phyloP scores from a whole-genome alignment of 1,140 invertebrate genomes.

The Macrobrachium nipponense region DNA sequence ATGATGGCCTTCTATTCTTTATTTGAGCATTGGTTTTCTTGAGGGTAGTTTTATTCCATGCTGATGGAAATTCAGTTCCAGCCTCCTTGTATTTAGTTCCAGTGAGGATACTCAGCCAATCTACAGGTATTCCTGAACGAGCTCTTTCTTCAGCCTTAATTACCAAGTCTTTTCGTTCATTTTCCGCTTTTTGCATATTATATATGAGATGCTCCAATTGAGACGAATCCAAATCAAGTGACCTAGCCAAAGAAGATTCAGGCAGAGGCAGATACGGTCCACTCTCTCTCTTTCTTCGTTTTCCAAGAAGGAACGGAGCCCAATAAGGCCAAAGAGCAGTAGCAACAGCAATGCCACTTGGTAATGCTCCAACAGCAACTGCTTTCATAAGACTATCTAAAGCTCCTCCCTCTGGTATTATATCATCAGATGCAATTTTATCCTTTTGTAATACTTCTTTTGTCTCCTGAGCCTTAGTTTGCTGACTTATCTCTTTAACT shows the following conservation, averaged over 20 bases:
- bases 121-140: slow-evolving; percentile 16
- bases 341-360: slow-evolving; percentile 60
- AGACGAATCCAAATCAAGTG: too few species aligned
- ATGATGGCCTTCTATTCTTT: not conserved
- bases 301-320: slow-evolving; percentile 60
- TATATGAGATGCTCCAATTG: too few species aligned
- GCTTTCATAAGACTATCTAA: slow-evolving; percentile 57
- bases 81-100: slow-evolving; percentile 55
- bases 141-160: not conserved
- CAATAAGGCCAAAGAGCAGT: slow-evolving; percentile 62
- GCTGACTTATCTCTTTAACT: not conserved
- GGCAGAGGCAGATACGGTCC: not conserved
- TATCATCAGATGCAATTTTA: slow-evolving; percentile 1
- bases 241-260: not conserved
- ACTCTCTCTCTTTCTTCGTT: slow-evolving; percentile 18
- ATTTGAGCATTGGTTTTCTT: slow-evolving; percentile 3
- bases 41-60: slow-evolving; percentile 30
- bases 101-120: slow-evolving; percentile 61
- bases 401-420: not conserved
- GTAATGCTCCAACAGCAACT: slow-evolving; percentile 59
- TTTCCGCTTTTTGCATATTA: too few species aligned
- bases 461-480: slow-evolving; percentile 8
- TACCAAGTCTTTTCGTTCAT: too few species aligned
- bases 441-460: not conserved
- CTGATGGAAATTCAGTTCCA: slow-evolving; percentile 27